Evolutionary conservation across 2,113 vertebrate species (phyloP), one percentile per base, ranked within the genome.

Genomic region (Gambusia affinis): DNA sequence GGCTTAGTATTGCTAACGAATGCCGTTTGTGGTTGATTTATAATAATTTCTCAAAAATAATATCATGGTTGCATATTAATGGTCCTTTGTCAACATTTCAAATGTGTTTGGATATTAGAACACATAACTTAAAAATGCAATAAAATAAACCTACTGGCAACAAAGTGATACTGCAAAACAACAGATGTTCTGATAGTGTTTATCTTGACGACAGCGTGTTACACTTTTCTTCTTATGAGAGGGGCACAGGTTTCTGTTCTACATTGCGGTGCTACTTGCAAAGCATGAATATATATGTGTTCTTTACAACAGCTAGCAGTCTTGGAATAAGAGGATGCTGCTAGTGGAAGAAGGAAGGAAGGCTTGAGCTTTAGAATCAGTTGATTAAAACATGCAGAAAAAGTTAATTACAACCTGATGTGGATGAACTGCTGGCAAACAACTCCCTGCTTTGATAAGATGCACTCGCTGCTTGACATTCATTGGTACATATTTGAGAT

Each of bases 371-470:
- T 54, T 42, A 66, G 81, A 64, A 65, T 67, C 67, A 54, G 67
- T 60, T 79, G 80, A 82, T 85, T 83, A 89, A 85, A 90, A 86
- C 39, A 33, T 73, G 82, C 78, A 82, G 78, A 79, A 78, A 64
- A 47, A 82, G 76, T 66, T 79, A 89, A 85, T 89, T 88, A 83
- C 42, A 86, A 64, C 60, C 11, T 73, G 67, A 82, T 82, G 69
- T 77, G 37, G 29, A 62, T 35, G 29, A 70, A 57, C 73, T 33
- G 61, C 72, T 76, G 77, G 73, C 69, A 66, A 68, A 73, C 57
- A 51, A 66, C 37, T 64, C 35, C 22, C 15, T 60, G 72, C 67
- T 79, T 79, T 86, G 83, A 87, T 76, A 79, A 61, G 44, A 68
- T 64, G 51, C 44, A 44, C 68, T 76, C 31, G 28, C n/a, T 61